Percentiles rank a stretch among this genome's conserved stretches.
Conservation (phyloP, 2,888 invertebrate genomes). For the Germaria angustata region DNA sequence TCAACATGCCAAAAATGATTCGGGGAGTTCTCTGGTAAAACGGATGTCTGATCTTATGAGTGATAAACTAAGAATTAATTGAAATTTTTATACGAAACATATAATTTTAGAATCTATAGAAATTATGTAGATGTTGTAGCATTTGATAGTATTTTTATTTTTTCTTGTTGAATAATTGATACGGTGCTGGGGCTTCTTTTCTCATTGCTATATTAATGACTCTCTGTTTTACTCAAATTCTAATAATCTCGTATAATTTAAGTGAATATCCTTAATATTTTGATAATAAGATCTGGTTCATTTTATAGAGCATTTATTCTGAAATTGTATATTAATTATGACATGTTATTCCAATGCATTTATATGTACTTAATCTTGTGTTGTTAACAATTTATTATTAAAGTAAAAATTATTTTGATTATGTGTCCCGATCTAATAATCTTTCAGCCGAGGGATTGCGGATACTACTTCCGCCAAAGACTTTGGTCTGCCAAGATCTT, state of each 20-base stretch:
- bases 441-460: too few species aligned
- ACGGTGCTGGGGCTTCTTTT: constrained; percentile 23
- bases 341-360: background rate
- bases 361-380: background rate
- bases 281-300: constrained; percentile 60
- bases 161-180: background rate
- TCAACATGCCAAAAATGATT: constrained; percentile 81
- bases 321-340: constrained; percentile 3
- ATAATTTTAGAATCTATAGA: background rate
- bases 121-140: background rate
- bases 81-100: background rate
- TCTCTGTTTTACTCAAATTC: background rate
- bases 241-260: background rate
- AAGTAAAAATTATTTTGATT: too few species aligned
- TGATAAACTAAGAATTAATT: constrained; percentile 79
- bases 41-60: constrained; percentile 84
- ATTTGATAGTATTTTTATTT: background rate
- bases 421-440: too few species aligned
- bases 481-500: too few species aligned
- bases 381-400: background rate
- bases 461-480: too few species aligned
- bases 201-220: background rate
- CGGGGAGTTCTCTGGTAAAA: constrained; percentile 87
- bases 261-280: constrained; percentile 25
- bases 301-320: constrained; percentile 4